These are phyloP conservation scores for Petrocephalus microphthalmus DNA, from an alignment of 2,113 vertebrate species.

Conservation along the genomic window DNA sequence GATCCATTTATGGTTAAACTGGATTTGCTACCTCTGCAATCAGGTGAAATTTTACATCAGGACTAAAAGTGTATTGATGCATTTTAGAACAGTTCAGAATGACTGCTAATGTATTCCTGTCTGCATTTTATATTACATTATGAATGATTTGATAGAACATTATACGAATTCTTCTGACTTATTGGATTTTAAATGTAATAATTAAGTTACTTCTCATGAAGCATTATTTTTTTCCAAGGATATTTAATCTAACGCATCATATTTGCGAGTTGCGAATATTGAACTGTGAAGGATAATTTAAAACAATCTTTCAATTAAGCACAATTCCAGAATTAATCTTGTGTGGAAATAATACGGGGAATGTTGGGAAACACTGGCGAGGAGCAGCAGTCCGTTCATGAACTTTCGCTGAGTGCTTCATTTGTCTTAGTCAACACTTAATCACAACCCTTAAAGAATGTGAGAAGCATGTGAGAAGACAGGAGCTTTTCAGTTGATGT, in stretches of 20 bases:
- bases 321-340: not conserved
- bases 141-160: not conserved
- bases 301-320: constrained; percentile 3
- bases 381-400: not conserved
- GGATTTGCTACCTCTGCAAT: not conserved
- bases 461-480: not conserved
- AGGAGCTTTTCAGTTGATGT: not conserved
- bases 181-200: not conserved
- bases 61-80: not conserved
- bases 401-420: not conserved
- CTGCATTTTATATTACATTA: not conserved
- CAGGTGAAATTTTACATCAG: not conserved
- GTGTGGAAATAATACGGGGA: not conserved
- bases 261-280: not conserved
- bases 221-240: not conserved
- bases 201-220: constrained; percentile 3
- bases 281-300: not conserved
- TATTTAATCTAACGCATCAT: constrained; percentile 1
- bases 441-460: not conserved
- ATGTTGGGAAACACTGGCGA: not conserved
- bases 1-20: constrained; percentile 1
- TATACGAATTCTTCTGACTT: not conserved
- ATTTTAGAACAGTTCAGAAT: not conserved
- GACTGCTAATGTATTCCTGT: not conserved
- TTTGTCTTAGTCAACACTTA: not conserved